Base-by-base conservation (phyloP, 1,140 invertebrate species). In the Varroa destructor region DNA sequence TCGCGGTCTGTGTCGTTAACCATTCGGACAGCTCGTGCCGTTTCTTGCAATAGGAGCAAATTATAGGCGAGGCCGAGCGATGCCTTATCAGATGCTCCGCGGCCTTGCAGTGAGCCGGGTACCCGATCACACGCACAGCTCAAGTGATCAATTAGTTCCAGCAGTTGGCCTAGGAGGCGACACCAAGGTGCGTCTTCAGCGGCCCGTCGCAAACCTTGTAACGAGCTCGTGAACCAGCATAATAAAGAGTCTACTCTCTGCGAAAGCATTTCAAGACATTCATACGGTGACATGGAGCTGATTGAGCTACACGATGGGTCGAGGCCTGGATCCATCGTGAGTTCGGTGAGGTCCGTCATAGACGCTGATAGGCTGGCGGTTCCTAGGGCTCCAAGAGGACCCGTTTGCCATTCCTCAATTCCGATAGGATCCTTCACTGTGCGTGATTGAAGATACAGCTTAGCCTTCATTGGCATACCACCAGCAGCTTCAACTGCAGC, bases 101-200 rank as follows among this genome's bases (percentile, higher is more conserved):
- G 46, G 36, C 61, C 61, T 37, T 67, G 36, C 12, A 67, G 2
- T 58, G 57, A 58, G 57, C 57, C 25, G 3, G 40, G 12, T 25
- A 67, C 61, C 14, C 46, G 61, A 67, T 67, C 61, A 67, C 61
- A 67, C 12, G 61, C 61, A 67, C 61, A 67, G 46, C 61, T 67
- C 12, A 67, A 46, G 46, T 67, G 61, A 40, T 67, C 61, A 46
- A 67, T 67, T 2, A 67, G 61, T 46, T 67, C 61, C 2, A 67
- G 61, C 40, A 67, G 46, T 40, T 67, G 61, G 14, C 61, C 61
- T 4, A 67, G 36, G 40, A 67, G 61, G 46, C 61, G 61, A 40
- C 61, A 67, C 61, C 61, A 67, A 12, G 61, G 61, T 46, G 61
- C 61, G 37, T 67, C 61, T 1, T 67, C 61, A 5, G 61, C 40